A percentile compares a stretch with the other conserved stretches of the same genome.
phyloP scores from a whole-genome alignment of 2,888 invertebrate species.

The Spialia ferax region DNA sequence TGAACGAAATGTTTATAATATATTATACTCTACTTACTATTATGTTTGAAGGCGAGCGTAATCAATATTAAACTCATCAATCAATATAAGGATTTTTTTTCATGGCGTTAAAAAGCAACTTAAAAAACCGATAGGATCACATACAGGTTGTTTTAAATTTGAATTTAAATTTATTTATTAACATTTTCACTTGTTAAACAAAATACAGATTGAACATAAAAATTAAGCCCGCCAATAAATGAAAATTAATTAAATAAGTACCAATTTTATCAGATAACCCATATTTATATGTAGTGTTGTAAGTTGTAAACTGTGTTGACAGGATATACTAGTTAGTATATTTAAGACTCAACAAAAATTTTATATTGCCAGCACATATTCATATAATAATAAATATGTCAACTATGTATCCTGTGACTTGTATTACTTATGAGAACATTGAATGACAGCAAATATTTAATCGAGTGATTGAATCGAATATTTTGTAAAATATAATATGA shows the following conservation, averaged over 20 bases:
- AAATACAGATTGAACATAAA: not conserved
- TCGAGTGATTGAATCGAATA: too few relatives aligned
- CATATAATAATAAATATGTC: conserved; percentile 49
- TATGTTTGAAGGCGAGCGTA: conserved; percentile 16
- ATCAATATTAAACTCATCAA: not conserved
- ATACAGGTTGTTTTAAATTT: not conserved
- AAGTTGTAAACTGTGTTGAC: not conserved
- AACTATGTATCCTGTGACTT: too few relatives aligned
- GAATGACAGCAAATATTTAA: not conserved
- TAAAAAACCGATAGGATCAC: not conserved
- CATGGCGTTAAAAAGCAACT: not conserved
- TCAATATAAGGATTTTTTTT: not conserved
- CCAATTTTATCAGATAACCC: not conserved
- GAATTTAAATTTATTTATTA: too few relatives aligned
- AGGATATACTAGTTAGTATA: not conserved
- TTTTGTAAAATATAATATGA: too few relatives aligned
- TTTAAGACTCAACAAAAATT: conserved; percentile 55
- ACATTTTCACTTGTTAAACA: not conserved
- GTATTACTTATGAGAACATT: too few relatives aligned
- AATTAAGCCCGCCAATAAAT: not conserved
- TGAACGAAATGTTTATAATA: conserved; percentile 28
- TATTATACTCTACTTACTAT: conserved; percentile 7
- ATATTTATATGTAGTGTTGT: not conserved
- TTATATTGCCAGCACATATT: conserved; percentile 45
- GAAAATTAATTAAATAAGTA: not conserved